These are phyloP conservation scores for Emmelina monodactyla DNA, from an alignment of 2,888 invertebrate genomes.

Conservation along the genomic window DNA sequence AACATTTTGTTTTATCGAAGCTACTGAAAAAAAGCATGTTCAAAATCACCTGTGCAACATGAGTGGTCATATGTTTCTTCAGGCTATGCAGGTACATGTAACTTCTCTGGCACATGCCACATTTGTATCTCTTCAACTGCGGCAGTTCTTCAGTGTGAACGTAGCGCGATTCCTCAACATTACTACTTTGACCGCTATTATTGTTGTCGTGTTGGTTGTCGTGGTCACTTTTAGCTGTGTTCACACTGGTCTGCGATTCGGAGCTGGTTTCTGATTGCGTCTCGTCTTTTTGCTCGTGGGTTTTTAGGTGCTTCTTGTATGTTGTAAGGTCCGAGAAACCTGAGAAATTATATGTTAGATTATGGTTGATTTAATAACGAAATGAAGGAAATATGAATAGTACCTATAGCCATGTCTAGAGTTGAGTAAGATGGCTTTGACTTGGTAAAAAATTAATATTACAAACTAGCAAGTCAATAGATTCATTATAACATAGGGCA, in stretches of 20 bases:
- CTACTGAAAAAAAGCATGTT: too few relatives aligned
- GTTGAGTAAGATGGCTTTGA: too few relatives aligned
- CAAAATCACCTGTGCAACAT: conserved; percentile 35
- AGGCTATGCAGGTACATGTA: conserved; percentile 57
- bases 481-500: too few relatives aligned
- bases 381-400: too few relatives aligned
- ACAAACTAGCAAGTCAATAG: too few relatives aligned
- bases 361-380: too few relatives aligned
- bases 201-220: conserved; percentile 7
- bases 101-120: conserved; percentile 50
- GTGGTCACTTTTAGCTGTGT: not conserved
- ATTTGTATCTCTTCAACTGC: conserved; percentile 41
- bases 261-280: conserved; percentile 22
- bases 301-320: conserved; percentile 51
- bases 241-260: conserved; percentile 12
- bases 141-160: conserved; percentile 10
- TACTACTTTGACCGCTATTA: conserved; percentile 2
- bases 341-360: too few relatives aligned
- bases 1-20: too few relatives aligned
- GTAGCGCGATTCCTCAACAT: conserved; percentile 11
- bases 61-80: conserved; percentile 55
- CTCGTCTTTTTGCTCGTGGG: conserved; percentile 33
- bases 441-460: too few relatives aligned
- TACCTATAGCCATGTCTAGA: too few relatives aligned
- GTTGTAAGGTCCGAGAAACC: conserved; percentile 47